Evolutionary conservation across 2,797 vertebrate genomes (phyloP).

Genomic region (Megaceryle alcyon): DNA sequence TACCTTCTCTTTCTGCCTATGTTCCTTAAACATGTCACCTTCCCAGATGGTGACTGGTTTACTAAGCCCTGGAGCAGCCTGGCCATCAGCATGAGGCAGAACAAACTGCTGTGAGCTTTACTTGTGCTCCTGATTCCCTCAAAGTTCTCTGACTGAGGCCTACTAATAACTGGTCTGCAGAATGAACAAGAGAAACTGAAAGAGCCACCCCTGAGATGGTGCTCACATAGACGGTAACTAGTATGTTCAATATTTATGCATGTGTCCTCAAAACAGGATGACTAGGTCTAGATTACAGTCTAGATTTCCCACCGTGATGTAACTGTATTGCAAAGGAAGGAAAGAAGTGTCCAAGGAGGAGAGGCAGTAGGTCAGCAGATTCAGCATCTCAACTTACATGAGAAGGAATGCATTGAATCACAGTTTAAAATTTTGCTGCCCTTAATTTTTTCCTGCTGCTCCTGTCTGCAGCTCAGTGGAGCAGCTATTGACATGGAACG

Average conservation of each 20-base stretch:
- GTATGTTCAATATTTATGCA: background rate
- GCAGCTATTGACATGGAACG: rapidly evolving
- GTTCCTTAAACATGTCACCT: background rate
- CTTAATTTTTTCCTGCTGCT: background rate
- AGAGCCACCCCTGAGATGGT: background rate
- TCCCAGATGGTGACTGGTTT: background rate
- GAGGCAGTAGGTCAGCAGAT: background rate
- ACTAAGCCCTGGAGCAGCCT: background rate
- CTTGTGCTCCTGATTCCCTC: background rate
- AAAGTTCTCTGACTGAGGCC: background rate
- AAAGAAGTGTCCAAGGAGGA: background rate
- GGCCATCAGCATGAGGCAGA: background rate
- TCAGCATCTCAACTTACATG: rapidly evolving
- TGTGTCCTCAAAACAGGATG: background rate
- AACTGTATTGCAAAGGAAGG: background rate
- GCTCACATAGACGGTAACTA: background rate
- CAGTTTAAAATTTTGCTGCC: background rate
- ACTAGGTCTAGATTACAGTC: background rate
- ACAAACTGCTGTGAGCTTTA: background rate
- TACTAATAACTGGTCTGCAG: background rate
- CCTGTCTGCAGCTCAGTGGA: background rate
- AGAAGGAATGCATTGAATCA: background rate
- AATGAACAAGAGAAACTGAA: background rate
- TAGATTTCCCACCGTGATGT: background rate
- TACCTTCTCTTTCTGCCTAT: background rate